Evolutionary conservation across 2,888 invertebrate species (phyloP).

Genomic region (Elysia crispata): DNA sequence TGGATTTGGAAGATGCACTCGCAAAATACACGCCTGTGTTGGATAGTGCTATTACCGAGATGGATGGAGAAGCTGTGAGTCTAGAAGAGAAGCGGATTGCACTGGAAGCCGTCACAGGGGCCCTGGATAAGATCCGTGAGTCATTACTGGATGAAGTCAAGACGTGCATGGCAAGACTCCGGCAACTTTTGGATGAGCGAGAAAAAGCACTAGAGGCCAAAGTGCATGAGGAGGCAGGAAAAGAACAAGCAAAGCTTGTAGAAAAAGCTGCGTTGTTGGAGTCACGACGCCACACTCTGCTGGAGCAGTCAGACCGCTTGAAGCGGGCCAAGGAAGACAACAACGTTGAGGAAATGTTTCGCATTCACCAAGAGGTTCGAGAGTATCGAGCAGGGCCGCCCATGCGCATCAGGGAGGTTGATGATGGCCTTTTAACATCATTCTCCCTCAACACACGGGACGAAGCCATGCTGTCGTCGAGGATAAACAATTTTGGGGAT

Average conservation of each 20-base stretch:
- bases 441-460: conserved; percentile 62
- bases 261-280: conserved; percentile 51
- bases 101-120: conserved; percentile 58
- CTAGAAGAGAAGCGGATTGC: conserved; percentile 60
- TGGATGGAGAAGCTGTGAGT: conserved; percentile 60
- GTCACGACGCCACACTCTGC: conserved; percentile 26
- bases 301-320: conserved; percentile 48
- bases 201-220: conserved; percentile 65
- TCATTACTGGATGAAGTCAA: conserved; percentile 61
- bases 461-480: conserved; percentile 56
- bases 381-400: conserved; percentile 60
- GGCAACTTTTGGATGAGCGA: conserved; percentile 60
- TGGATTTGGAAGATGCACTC: conserved; percentile 65
- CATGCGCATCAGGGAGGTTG: conserved; percentile 59
- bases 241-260: conserved; percentile 58
- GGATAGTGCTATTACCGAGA: conserved; percentile 61
- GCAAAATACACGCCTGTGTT: conserved; percentile 66
- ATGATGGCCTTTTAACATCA: conserved; percentile 59
- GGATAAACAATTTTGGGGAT: conserved; percentile 65
- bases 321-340: conserved; percentile 57
- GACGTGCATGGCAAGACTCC: conserved; percentile 61
- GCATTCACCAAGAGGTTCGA: conserved; percentile 58
- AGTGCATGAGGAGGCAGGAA: conserved; percentile 56
- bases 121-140: conserved; percentile 54
- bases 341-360: conserved; percentile 65